phyloP scores from a whole-genome alignment of 2,113 vertebrate genomes.

The Sebastes schlegelii region DNA sequence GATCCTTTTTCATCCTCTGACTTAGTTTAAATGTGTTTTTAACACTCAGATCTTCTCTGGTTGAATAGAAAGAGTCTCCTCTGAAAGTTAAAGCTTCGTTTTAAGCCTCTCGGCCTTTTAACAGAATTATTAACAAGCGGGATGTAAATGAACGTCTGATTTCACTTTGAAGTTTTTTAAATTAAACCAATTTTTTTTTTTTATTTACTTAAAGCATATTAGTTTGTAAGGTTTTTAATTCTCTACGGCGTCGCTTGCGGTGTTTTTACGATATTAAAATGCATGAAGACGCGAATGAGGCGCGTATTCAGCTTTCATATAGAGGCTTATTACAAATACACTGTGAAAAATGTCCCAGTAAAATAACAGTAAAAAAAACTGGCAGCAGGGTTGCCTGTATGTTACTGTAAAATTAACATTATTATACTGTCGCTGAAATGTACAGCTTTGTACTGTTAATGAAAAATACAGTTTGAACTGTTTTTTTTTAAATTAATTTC shows the following conservation, averaged over 20 bases:
- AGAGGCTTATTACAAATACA: neutral
- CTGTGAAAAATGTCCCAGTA: too few species aligned
- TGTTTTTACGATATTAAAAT: constrained; percentile 7
- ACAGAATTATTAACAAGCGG: constrained; percentile 16
- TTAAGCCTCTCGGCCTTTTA: constrained; percentile 11
- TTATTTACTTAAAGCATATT: constrained; percentile 16
- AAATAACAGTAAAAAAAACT: too few species aligned
- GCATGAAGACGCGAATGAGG: neutral
- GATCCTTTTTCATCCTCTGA: neutral
- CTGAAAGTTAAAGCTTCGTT: constrained; percentile 1
- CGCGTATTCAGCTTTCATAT: neutral
- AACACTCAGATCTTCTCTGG: neutral
- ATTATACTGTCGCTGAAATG: too few species aligned
- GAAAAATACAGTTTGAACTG: too few species aligned
- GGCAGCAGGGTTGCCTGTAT: too few species aligned
- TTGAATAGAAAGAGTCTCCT: neutral
- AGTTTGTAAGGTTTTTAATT: neutral
- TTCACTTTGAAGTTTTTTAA: constrained; percentile 8
- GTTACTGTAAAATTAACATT: too few species aligned
- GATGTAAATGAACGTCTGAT: constrained; percentile 6
- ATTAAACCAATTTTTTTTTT: neutral
- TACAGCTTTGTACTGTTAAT: too few species aligned
- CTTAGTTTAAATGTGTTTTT: neutral
- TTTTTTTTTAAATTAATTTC: too few species aligned
- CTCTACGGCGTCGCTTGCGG: neutral